These are phyloP conservation scores for Drosophila niveifrons DNA, from an alignment of 2,888 invertebrate genomes.

Conservation along the genomic window DNA sequence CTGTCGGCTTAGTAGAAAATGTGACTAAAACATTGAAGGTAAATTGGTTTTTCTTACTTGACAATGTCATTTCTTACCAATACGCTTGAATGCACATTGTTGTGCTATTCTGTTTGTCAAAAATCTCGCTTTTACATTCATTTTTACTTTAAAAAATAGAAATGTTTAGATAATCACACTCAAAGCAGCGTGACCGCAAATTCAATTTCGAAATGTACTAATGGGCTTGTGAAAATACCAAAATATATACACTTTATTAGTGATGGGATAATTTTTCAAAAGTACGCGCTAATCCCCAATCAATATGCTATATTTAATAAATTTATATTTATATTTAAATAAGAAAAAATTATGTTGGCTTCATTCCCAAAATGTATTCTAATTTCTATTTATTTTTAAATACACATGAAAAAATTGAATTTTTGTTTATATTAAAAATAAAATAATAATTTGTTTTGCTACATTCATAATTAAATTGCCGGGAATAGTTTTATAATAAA, in stretches of 20 bases:
- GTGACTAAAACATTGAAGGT: conserved; percentile 48
- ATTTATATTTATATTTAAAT: no score
- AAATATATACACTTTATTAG: neutral
- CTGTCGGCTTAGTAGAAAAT: conserved; percentile 71
- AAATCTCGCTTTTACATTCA: conserved; percentile 61
- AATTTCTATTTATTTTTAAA: neutral
- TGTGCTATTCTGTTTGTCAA: conserved; percentile 49
- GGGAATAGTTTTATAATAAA: neutral
- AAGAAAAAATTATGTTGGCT: no score
- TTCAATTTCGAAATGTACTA: neutral
- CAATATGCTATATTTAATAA: no score
- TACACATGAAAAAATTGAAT: neutral
- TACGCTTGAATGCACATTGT: conserved; percentile 55
- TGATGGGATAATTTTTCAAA: neutral
- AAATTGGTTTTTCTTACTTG: neutral
- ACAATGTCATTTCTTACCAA: conserved; percentile 55
- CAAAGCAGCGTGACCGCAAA: conserved; percentile 20
- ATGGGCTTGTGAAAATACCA: neutral
- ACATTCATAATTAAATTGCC: neutral
- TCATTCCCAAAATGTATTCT: neutral
- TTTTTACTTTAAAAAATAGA: conserved; percentile 52
- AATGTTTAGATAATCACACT: conserved; percentile 70
- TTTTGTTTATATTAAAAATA: neutral
- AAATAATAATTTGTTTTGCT: neutral
- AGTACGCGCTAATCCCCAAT: neutral